These are phyloP conservation scores for Micronycteris hirsuta DNA, from an alignment of 2,113 vertebrate species.

Conservation along the genomic window DNA sequence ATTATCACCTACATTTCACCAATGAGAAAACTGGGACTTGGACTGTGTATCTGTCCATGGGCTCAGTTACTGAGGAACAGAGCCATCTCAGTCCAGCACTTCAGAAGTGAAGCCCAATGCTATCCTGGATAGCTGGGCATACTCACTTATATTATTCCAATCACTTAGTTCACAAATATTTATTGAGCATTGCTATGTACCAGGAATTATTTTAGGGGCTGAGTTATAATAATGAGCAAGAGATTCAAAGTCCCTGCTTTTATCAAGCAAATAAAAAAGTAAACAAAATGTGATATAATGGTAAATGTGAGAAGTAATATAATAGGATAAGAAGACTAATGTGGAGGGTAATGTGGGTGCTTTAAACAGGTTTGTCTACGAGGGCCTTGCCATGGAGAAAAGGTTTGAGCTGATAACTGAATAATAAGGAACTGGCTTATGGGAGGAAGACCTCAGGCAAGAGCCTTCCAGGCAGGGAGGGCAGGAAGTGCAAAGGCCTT, in stretches of 20 bases:
- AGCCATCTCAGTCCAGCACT: background rate
- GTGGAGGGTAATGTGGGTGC: fast-evolving
- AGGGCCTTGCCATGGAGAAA: background rate
- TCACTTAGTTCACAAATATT: background rate
- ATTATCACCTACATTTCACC: background rate
- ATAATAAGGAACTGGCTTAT: background rate
- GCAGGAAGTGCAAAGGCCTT: background rate
- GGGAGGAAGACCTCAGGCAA: background rate
- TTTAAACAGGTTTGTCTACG: background rate
- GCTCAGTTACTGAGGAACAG: background rate
- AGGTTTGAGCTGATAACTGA: background rate
- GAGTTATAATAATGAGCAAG: background rate
- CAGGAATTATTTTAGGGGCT: background rate
- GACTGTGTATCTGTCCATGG: background rate
- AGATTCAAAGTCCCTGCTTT: background rate
- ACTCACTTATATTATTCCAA: background rate
- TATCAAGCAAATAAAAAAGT: background rate
- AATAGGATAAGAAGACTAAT: background rate
- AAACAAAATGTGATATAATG: background rate
- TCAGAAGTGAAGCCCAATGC: background rate
- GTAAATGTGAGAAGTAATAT: background rate
- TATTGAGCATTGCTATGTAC: background rate
- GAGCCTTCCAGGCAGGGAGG: background rate
- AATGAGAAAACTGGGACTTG: background rate
- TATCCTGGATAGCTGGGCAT: background rate